Conservation (phyloP, 1,140 invertebrate species). For the Drosophila arawakana region DNA sequence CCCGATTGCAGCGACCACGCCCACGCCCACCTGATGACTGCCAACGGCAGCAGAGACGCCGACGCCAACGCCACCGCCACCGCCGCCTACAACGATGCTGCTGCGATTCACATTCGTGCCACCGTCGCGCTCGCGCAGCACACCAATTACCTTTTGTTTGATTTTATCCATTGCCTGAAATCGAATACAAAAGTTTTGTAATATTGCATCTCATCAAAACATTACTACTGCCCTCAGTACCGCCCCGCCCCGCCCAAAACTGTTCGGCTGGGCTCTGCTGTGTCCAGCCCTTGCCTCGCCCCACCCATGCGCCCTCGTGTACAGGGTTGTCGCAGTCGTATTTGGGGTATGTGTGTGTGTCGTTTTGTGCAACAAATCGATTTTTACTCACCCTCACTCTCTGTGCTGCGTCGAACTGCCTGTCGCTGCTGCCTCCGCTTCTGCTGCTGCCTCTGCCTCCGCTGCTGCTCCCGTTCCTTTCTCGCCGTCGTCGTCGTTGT, state of each 20-base stretch:
- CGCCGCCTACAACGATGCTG: slow-evolving; percentile 20
- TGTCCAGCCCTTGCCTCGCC: slow-evolving; percentile 26
- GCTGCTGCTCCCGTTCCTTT: slow-evolving; percentile 57
- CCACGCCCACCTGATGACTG: slow-evolving; percentile 72
- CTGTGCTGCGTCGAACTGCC: slow-evolving; percentile 62
- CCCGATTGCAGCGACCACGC: slow-evolving; percentile 63
- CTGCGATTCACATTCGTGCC: slow-evolving; percentile 69
- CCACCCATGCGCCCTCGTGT: slow-evolving; percentile 57
- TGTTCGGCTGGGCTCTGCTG: slow-evolving; percentile 21
- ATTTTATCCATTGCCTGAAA: slow-evolving; percentile 80
- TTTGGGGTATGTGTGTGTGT: slow-evolving; percentile 33
- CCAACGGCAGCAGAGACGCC: slow-evolving; percentile 30
- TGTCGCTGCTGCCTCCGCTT: slow-evolving; percentile 46
- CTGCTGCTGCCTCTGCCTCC: slow-evolving; percentile 57
- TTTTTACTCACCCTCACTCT: slow-evolving; percentile 80
- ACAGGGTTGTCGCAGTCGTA: slow-evolving; percentile 64
- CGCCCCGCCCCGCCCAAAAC: slow-evolving; percentile 57
- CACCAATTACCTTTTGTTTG: slow-evolving; percentile 81
- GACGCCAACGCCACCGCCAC: slow-evolving; percentile 12
- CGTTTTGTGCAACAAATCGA: slow-evolving; percentile 81
- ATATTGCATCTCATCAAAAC: slow-evolving; percentile 46
- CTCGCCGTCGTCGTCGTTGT: slow-evolving; percentile 34
- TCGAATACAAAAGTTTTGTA: slow-evolving; percentile 36
- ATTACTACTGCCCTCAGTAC: slow-evolving; percentile 15
- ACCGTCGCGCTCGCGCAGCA: slow-evolving; percentile 78